Conservation (phyloP, 1,140 invertebrate species). For the Caerostris darwini region DNA sequence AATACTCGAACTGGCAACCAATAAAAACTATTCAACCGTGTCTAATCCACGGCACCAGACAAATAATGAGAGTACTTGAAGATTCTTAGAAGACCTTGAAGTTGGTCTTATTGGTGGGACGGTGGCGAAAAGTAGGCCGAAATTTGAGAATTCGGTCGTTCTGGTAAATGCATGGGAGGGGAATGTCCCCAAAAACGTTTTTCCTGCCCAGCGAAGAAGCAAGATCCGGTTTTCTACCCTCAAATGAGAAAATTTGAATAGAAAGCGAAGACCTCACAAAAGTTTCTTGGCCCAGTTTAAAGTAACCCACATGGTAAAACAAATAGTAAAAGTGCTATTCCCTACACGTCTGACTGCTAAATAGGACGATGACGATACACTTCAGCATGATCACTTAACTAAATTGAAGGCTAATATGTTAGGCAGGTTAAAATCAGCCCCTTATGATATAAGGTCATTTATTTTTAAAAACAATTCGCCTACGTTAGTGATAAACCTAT, state of each 20-base stretch:
- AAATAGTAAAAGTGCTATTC: conserved; percentile 55
- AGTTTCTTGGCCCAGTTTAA: conserved; percentile 46
- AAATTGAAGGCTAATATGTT: not conserved
- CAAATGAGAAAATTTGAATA: conserved; percentile 63
- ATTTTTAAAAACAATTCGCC: not conserved
- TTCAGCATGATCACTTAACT: not conserved
- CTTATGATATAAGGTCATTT: not conserved
- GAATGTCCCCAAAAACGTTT: conserved; percentile 47
- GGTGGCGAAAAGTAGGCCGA: not conserved
- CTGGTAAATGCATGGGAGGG: conserved; percentile 36
- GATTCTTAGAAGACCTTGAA: not conserved
- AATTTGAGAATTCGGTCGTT: conserved; percentile 54
- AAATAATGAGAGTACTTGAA: not conserved
- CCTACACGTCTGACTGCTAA: not conserved
- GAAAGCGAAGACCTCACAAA: not conserved
- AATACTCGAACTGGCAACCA: too few relatives aligned
- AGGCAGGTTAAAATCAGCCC: not conserved
- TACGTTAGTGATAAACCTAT: not conserved
- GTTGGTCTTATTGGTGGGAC: not conserved
- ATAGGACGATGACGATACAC: conserved; percentile 2
- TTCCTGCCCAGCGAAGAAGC: not conserved
- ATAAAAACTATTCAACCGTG: not conserved
- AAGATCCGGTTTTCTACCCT: conserved; percentile 61
- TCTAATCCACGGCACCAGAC: not conserved
- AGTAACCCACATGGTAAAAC: conserved; percentile 14